phyloP scores from a whole-genome alignment of 2,113 vertebrate species.

The Athene cunicularia region DNA sequence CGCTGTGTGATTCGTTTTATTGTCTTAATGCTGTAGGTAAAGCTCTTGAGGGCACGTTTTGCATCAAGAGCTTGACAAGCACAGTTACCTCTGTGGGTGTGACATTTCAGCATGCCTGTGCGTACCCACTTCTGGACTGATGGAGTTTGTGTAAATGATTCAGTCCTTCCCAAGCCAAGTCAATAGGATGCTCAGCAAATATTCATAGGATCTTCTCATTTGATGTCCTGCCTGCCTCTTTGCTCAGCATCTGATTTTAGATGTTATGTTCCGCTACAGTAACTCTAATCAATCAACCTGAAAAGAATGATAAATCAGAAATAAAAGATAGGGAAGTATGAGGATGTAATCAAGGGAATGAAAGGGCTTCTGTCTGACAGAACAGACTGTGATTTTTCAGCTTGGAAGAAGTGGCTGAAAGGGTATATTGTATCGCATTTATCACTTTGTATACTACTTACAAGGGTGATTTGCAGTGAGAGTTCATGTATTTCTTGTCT shows the following conservation, averaged over 20 bases:
- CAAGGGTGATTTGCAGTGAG: not conserved
- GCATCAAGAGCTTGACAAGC: not conserved
- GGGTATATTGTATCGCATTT: not conserved
- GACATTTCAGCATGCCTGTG: rapidly evolving
- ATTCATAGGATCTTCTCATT: not conserved
- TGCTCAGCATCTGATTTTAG: not conserved
- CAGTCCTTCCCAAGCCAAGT: not conserved
- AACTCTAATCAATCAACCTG: not conserved
- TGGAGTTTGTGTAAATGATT: not conserved
- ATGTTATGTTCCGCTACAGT: not conserved
- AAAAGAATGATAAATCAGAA: not conserved
- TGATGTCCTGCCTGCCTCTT: not conserved
- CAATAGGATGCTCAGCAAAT: not conserved
- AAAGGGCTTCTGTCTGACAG: not conserved
- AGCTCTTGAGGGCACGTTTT: not conserved
- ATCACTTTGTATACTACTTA: not conserved
- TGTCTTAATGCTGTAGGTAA: not conserved
- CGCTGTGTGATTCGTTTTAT: not conserved
- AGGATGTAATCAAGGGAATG: not conserved
- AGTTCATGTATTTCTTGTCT: not conserved
- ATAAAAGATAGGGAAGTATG: not conserved
- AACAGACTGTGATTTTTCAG: not conserved
- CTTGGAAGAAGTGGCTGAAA: not conserved
- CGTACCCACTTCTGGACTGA: rapidly evolving
- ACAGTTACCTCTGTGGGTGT: not conserved